Conservation (phyloP, 2,113 vertebrate species). For the Heterotilapia buettikoferi region DNA sequence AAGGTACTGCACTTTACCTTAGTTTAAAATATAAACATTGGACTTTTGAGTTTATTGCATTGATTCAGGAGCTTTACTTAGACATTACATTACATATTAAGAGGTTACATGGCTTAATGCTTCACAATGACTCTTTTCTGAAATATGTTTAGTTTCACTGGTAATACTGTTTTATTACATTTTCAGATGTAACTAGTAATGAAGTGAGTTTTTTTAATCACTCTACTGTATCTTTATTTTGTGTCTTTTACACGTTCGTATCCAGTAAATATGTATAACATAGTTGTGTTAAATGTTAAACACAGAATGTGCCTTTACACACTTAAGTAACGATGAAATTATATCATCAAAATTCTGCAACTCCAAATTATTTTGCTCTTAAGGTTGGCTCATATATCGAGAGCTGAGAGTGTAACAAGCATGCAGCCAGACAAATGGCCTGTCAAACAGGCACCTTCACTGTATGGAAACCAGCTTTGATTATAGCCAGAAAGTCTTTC, state of each 20-base stretch:
- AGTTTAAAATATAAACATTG: background rate
- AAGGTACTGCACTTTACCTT: background rate
- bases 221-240: background rate
- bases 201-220: background rate
- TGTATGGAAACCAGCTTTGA: conserved; percentile 48
- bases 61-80: background rate
- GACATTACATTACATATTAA: background rate
- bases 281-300: background rate
- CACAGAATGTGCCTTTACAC: background rate
- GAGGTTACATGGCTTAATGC: background rate
- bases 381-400: background rate
- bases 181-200: background rate
- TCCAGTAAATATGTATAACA: background rate
- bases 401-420: conserved; percentile 1
- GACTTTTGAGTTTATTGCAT: background rate
- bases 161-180: background rate
- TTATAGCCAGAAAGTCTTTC: conserved; percentile 22
- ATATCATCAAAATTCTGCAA: background rate
- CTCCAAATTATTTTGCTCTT: background rate
- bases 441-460: conserved; percentile 40
- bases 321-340: background rate
- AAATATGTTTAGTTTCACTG: accelerated
- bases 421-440: conserved; percentile 33
- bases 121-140: background rate
- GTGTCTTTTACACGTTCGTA: background rate